Percentiles rank a stretch among this genome's conserved stretches.
These are phyloP conservation scores for Panulirus ornatus DNA, from an alignment of 1,140 invertebrate species.

Conservation along the genomic window DNA sequence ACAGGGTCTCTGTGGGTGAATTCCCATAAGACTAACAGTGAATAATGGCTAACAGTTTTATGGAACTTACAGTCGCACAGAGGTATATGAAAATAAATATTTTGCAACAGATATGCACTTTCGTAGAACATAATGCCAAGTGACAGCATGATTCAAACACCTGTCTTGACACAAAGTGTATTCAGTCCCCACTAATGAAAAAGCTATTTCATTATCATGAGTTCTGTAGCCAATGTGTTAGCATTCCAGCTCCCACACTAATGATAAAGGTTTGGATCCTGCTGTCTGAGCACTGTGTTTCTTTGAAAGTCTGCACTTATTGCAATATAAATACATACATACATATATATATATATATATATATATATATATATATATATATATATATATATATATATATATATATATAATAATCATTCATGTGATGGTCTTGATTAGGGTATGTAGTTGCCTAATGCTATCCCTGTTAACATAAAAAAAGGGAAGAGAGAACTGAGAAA, in stretches of 20 bases:
- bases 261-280: background rate
- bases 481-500: background rate
- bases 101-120: too few relatives aligned
- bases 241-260: background rate
- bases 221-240: background rate
- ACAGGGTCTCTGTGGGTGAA: too few relatives aligned
- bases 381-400: constrained; percentile 8
- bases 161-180: background rate
- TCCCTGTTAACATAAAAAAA: background rate
- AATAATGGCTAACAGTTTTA: too few relatives aligned
- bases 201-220: background rate
- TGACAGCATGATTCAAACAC: background rate
- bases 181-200: background rate
- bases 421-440: background rate
- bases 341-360: constrained; percentile 16
- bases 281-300: background rate
- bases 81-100: too few relatives aligned
- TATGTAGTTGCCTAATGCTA: background rate
- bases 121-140: too few relatives aligned
- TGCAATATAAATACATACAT: constrained; percentile 11
- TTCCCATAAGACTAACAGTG: too few relatives aligned
- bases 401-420: constrained; percentile 20
- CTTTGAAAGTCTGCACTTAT: background rate
- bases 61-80: too few relatives aligned
- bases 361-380: constrained; percentile 17